A percentile compares a stretch with the other conserved stretches of the same genome.
phyloP scores from a whole-genome alignment of 2,113 vertebrate species.

The Boleophthalmus pectinirostris region DNA sequence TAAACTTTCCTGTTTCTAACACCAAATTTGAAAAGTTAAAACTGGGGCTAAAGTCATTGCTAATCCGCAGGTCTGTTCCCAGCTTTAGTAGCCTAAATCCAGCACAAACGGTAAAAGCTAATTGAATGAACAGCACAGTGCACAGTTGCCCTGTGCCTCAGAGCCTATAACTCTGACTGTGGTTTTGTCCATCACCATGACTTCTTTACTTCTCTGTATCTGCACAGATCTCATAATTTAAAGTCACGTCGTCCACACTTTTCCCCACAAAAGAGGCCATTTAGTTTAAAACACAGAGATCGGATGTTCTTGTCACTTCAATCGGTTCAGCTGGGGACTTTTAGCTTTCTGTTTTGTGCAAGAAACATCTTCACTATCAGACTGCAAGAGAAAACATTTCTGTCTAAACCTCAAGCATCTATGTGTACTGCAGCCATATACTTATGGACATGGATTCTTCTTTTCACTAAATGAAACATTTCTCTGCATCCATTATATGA shows the following conservation, averaged over 20 bases:
- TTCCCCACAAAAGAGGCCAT: conserved; percentile 47
- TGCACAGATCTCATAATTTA: conserved; percentile 48
- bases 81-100: conserved; percentile 4
- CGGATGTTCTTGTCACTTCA: conserved; percentile 48
- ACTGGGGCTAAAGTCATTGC: conserved; percentile 3
- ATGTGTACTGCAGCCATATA: neutral
- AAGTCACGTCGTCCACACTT: conserved; percentile 51
- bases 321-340: conserved; percentile 44
- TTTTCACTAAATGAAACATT: neutral
- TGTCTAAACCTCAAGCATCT: conserved; percentile 41
- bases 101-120: neutral
- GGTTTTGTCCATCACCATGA: conserved; percentile 23
- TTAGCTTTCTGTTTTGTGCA: conserved; percentile 54
- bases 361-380: conserved; percentile 48
- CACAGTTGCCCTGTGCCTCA: conserved; percentile 1
- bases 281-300: conserved; percentile 50
- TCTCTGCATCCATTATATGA: neutral
- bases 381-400: conserved; percentile 48
- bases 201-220: conserved; percentile 37
- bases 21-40: conserved; percentile 10
- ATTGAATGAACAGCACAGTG: conserved; percentile 11
- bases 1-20: neutral
- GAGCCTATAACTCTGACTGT: conserved; percentile 31
- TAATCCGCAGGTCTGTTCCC: conserved; percentile 1
- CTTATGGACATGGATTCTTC: neutral